These are phyloP conservation scores for Brevimyrus niger DNA, from an alignment of 2,113 vertebrate genomes.

Conservation along the genomic window DNA sequence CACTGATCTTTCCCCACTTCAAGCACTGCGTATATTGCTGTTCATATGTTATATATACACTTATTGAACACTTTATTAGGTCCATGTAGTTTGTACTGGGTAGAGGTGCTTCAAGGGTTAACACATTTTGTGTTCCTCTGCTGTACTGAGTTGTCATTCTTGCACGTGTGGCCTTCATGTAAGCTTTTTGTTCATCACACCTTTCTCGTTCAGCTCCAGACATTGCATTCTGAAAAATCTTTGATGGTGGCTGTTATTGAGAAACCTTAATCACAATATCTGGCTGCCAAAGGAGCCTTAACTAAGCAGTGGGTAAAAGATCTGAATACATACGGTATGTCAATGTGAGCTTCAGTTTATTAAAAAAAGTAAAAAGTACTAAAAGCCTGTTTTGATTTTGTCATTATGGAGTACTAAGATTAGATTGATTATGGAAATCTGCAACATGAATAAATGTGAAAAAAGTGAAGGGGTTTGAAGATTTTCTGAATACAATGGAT, in stretches of 20 bases:
- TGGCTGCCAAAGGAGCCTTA: too few relatives aligned
- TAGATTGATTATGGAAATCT: too few relatives aligned
- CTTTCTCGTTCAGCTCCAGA: neutral
- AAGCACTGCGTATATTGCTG: neutral
- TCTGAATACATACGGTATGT: too few relatives aligned
- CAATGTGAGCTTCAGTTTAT: too few relatives aligned
- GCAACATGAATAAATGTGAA: neutral
- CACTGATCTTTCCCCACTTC: neutral
- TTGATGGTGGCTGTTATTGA: neutral
- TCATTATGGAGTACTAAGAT: too few relatives aligned
- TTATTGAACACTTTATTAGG: neutral
- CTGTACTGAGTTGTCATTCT: neutral
- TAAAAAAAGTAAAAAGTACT: too few relatives aligned
- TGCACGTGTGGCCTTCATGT: neutral
- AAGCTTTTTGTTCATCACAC: neutral
- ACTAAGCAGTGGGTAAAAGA: too few relatives aligned
- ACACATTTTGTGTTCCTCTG: neutral
- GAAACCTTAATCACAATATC: neutral
- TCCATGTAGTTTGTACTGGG: neutral
- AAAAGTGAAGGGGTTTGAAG: neutral
- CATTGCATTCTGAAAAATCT: neutral
- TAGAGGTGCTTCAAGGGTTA: neutral
- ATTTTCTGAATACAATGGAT: neutral
- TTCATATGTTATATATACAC: neutral
- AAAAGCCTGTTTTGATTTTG: too few relatives aligned